Conservation (phyloP, 2,888 invertebrate genomes). For the Sialis lutaria region DNA sequence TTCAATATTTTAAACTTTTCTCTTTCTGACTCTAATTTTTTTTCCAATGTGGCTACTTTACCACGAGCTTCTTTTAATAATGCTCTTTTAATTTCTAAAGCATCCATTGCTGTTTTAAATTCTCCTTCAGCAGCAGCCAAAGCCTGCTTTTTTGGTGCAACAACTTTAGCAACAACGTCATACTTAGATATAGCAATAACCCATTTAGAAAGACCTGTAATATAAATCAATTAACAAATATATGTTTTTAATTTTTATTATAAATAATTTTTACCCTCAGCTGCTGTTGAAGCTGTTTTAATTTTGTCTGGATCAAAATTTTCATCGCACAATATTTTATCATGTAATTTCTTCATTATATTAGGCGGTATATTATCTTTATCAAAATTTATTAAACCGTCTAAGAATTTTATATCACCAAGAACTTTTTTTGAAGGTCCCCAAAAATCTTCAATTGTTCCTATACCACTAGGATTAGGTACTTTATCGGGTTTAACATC, state of each 20-base stretch:
- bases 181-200: constrained; percentile 89
- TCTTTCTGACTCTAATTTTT: constrained; percentile 46
- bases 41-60: constrained; percentile 54
- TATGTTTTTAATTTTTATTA: neutral
- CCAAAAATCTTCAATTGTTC: constrained; percentile 86
- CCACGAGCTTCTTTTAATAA: constrained; percentile 51
- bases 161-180: constrained; percentile 78
- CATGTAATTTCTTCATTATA: constrained; percentile 69
- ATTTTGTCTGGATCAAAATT: constrained; percentile 88
- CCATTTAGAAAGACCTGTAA: constrained; percentile 71
- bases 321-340: constrained; percentile 64
- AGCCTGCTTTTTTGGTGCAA: constrained; percentile 88
- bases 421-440: constrained; percentile 73
- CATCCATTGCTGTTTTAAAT: constrained; percentile 54
- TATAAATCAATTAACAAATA: constrained; percentile 1
- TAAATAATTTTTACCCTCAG: constrained; percentile 43
- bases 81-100: constrained; percentile 60
- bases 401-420: constrained; percentile 83
- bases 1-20: constrained; percentile 54
- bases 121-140: constrained; percentile 71
- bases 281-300: constrained; percentile 70
- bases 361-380: constrained; percentile 81
- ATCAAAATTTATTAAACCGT: constrained; percentile 71
- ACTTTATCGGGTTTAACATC: constrained; percentile 79
- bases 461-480: constrained; percentile 66